Percentiles rank a stretch among this genome's conserved stretches.
phyloP scores from a whole-genome alignment of 2,113 vertebrate species.

The Hiodon tergisus region DNA sequence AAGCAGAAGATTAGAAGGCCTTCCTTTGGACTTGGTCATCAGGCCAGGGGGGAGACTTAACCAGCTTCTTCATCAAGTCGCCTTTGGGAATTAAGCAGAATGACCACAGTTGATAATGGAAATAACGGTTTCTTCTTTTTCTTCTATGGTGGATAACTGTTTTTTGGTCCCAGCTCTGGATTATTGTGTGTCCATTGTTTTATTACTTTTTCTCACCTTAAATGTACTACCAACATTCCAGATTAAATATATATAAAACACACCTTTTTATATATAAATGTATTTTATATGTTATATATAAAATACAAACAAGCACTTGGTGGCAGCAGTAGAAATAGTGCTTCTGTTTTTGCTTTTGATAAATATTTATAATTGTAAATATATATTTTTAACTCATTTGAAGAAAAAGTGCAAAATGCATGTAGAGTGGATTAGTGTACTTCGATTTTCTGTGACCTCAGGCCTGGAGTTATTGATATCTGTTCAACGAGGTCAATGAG shows the following conservation, averaged over 20 bases:
- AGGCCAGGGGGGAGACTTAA: too few species aligned
- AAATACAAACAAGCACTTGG: conserved; percentile 35
- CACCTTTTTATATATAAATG: too few species aligned
- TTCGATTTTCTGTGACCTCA: conserved; percentile 4
- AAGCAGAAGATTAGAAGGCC: too few species aligned
- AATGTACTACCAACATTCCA: conserved; percentile 35
- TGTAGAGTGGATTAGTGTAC: conserved; percentile 7
- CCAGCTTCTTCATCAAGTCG: too few species aligned
- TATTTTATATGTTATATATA: neutral
- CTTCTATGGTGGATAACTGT: neutral
- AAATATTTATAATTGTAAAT: conserved; percentile 47
- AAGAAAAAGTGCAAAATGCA: conserved; percentile 47
- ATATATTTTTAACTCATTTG: conserved; percentile 34
- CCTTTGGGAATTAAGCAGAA: too few species aligned
- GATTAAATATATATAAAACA: neutral
- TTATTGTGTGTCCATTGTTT: neutral
- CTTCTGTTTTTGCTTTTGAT: conserved; percentile 56
- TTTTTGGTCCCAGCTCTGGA: neutral
- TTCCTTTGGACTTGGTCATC: too few species aligned
- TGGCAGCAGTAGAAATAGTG: conserved; percentile 36
- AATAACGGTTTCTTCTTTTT: too few species aligned
- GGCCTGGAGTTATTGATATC: neutral
- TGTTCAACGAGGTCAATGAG: neutral
- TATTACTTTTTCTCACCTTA: conserved; percentile 15
- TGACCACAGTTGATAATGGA: too few species aligned